A percentile compares a stretch with the other conserved stretches of the same genome.
phyloP scores from a whole-genome alignment of 2,113 vertebrate genomes.

The Equus przewalskii region DNA sequence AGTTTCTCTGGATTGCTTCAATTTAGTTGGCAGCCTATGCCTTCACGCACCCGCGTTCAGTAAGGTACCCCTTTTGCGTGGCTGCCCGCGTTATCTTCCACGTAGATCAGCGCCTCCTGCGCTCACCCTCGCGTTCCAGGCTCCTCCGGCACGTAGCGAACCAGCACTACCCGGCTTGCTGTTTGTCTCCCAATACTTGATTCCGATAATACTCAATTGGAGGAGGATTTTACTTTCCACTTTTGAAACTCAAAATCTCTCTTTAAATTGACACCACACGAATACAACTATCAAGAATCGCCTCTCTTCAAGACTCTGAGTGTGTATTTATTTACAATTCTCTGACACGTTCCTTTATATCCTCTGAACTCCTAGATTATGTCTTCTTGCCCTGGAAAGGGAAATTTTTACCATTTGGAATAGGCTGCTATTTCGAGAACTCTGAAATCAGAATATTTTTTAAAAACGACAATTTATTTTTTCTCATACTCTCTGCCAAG shows the following conservation, averaged over 20 bases:
- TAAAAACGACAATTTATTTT: not conserved
- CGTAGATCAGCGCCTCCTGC: not conserved
- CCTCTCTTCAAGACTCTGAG: not conserved
- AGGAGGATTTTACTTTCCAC: not conserved
- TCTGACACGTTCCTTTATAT: slow-evolving; percentile 9
- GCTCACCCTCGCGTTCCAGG: not conserved
- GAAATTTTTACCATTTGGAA: slow-evolving; percentile 23
- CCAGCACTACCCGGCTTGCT: too few relatives aligned
- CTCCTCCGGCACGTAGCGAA: not conserved
- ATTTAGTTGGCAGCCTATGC: not conserved
- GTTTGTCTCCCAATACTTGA: not conserved
- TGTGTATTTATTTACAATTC: not conserved
- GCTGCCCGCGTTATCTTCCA: not conserved
- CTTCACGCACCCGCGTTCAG: not conserved
- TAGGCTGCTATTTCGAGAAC: slow-evolving; percentile 68
- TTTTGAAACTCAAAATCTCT: not conserved
- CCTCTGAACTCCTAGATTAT: slow-evolving; percentile 35
- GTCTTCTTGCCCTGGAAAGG: not conserved
- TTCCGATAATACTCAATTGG: not conserved
- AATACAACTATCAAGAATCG: not conserved
- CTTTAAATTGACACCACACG: not conserved
- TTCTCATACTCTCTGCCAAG: slow-evolving; percentile 74
- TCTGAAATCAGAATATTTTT: slow-evolving; percentile 42
- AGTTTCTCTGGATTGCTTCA: not conserved
- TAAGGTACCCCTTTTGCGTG: not conserved